Percentiles rank a stretch among this genome's conserved stretches.
Evolutionary conservation across 92 coral and sea anemone genomes (phyloP).

Genomic region (Meandrina meandrites): DNA sequence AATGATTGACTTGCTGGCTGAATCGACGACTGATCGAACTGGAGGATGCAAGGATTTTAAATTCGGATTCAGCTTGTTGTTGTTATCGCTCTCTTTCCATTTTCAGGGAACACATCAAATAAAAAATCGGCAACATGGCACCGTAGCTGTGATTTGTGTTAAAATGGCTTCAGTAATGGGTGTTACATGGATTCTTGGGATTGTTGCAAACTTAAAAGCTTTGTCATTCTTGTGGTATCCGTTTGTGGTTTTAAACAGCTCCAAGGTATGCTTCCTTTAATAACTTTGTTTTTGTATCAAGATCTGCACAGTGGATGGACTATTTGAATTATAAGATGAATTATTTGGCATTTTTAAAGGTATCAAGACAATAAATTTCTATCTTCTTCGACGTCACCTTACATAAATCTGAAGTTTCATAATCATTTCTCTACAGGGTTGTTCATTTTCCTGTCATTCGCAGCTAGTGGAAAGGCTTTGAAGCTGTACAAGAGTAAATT

Average conservation of each 20-base stretch:
- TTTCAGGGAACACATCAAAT: conserved; percentile 39
- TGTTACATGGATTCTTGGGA: conserved; percentile 75
- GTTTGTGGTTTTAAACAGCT: conserved; percentile 65
- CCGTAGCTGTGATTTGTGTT: conserved; percentile 61
- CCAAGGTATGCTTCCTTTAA: conserved; percentile 53
- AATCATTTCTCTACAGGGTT: not conserved
- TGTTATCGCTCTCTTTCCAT: no score
- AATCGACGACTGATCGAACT: no score
- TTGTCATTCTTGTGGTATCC: conserved; percentile 61
- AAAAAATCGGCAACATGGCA: conserved; percentile 54
- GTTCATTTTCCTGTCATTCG: conserved; percentile 28
- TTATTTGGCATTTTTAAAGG: no score
- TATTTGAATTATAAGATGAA: no score
- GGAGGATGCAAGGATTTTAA: no score
- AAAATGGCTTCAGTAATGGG: conserved; percentile 82
- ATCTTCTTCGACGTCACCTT: not conserved
- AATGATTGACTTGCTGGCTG: no score
- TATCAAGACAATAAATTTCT: not conserved
- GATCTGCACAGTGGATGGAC: no score
- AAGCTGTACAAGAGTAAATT: conserved; percentile 1
- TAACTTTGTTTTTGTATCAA: no score
- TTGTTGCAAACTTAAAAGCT: conserved; percentile 45
- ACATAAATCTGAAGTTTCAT: not conserved
- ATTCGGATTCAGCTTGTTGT: no score
- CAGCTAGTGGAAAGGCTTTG: conserved; percentile 9